Base-by-base conservation (phyloP, 2,113 vertebrate genomes). In the Cyanocitta stelleri region DNA sequence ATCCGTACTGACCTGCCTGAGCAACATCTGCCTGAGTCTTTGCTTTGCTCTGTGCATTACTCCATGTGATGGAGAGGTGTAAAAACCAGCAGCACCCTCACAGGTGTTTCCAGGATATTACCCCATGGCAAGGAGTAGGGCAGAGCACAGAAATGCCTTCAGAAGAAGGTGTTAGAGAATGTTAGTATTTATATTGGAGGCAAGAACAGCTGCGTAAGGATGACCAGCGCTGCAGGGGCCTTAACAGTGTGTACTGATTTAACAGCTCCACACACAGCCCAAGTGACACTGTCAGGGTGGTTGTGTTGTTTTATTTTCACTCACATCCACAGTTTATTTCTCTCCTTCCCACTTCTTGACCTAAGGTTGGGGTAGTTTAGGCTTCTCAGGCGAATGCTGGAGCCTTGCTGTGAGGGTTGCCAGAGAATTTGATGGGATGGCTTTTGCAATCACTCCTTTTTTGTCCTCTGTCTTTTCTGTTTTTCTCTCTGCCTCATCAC, bases 301-400 rank as follows among this genome's bases (percentile, higher is more conserved):
- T 29, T 33, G 59, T 61, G 69, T 81, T 92, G 64, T 78, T 95
- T 89, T 90, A 85, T 95, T 95, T 95, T 82, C 48, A 43, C 44
- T 94, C 52, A 73, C 35, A 80, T 58, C 43, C 71, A 90, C 61
- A 56, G 96, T 96, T 97, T 95, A 94, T 81, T 94, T 96, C 79
- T 90, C 54, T 93, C 49, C 83, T 84, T 96, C 90, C 90, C 72
- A 95, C 92, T 93, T 76, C 52, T 62, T 96, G 92, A 94, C 88
- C 95, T 92, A 63, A 83, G 87, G 64, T 33, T 91, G 51, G 24
- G 9, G 6, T 84, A 20, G 30, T 84, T 92, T 86, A 89, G 33
- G 46, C 46, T 86, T 94, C 75, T 92, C 49, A 80, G 51, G 55
- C 58, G 62, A 51, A 69, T 27, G 11, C 33, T 83, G 76, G 30